Evolutionary conservation across 2,113 vertebrate genomes (phyloP), one percentile per base, ranked within the genome.

Genomic region (Sebastes schlegelii): DNA sequence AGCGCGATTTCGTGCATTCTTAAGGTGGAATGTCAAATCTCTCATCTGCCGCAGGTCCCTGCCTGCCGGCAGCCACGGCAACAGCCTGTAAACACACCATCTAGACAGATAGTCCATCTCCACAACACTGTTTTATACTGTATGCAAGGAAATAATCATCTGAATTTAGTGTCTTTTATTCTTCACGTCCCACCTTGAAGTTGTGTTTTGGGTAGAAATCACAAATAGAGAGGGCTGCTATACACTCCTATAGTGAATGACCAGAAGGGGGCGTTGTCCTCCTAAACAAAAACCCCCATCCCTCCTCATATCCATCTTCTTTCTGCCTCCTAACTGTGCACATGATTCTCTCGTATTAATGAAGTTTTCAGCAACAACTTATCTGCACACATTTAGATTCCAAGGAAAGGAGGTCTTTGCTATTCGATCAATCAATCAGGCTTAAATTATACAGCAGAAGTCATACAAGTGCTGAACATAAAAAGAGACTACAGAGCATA

Each of bases 11-110:
- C 86, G 88, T 74, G 57, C 86, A 86, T 89, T 78, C 71, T 88
- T 80, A 63, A 83, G 57, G 62, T 80, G 86, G 90, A 90, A 90
- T 92, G 88, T 89, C 79, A 34, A 49, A 87, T 91, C 89, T 69
- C 26, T 85, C 52, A 89, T 91, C 82, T 85, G 78, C 70, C 55
- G 5, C 89, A 88, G 81, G 90, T 79, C 74, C 43, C 65, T 77
- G 82, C 89, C 77, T 87, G 88, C 63, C 77, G 46, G 73, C 45
- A 61, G 55, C 70, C 76, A 51, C 14, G 72, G 13, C 13, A 14
- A 17, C n/a, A 9, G 8, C 21, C 67, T 74, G 57, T 52, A 61
- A 60, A 70, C 54, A 65, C 34, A 55, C 63, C 45, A 48, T 21
- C 34, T 60, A 34, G 51, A 9, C 21, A 7, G 26, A 46, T 1